phyloP scores from a whole-genome alignment of 2,888 invertebrate species.

The Bombyx huttoni region DNA sequence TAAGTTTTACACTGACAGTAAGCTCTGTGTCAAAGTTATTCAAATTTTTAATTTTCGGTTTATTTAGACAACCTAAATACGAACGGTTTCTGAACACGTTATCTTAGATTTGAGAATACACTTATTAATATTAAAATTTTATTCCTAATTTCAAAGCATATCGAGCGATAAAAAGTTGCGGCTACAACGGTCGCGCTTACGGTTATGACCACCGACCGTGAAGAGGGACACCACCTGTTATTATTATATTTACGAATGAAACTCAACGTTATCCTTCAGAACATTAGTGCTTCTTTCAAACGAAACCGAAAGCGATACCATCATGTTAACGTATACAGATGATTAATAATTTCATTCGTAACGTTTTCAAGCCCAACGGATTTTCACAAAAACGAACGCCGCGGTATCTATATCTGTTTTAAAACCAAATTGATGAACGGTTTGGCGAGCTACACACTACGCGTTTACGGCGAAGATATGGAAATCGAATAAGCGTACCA shows the following conservation, averaged over 20 bases:
- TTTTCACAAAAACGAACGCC: background rate
- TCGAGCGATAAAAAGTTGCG: conserved; percentile 20
- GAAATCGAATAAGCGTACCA: conserved; percentile 1
- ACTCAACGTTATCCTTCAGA: conserved; percentile 8
- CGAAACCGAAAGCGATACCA: background rate
- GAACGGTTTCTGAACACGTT: background rate
- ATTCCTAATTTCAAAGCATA: conserved; percentile 20
- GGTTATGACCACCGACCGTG: conserved; percentile 54
- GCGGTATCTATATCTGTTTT: background rate
- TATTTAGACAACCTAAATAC: no score
- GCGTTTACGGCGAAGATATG: background rate
- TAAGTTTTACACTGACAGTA: no score
- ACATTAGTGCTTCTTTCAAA: conserved; percentile 4
- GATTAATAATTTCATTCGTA: background rate
- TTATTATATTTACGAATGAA: conserved; percentile 5
- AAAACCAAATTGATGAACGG: background rate
- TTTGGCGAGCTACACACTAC: background rate
- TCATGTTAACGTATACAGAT: background rate
- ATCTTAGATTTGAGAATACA: conserved; percentile 1
- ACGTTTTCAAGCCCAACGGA: background rate
- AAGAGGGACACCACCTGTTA: conserved; percentile 48
- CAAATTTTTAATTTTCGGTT: no score
- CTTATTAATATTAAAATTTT: conserved; percentile 2
- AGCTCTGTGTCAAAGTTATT: no score
- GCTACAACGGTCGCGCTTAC: conserved; percentile 43